Evolutionary conservation across 2,113 vertebrate species (phyloP).

Genomic region (Odocoileus virginianus): DNA sequence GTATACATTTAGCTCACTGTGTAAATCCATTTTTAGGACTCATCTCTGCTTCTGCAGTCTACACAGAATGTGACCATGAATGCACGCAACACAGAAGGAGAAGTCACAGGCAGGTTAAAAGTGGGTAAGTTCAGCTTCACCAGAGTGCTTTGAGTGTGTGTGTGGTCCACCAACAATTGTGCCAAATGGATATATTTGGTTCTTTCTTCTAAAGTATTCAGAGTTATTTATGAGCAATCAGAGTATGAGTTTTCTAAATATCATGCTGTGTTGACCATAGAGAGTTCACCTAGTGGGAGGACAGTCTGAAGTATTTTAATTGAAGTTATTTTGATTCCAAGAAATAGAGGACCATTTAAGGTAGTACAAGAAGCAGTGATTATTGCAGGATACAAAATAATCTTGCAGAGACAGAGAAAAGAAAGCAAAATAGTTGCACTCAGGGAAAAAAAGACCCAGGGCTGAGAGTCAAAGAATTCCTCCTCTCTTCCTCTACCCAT

Average conservation of each 20-base stretch:
- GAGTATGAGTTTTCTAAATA: not conserved
- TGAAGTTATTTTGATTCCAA: not conserved
- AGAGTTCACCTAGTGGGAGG: not conserved
- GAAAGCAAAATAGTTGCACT: not conserved
- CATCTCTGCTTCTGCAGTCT: constrained; percentile 89
- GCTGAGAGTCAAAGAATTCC: not conserved
- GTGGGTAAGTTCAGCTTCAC: constrained; percentile 87
- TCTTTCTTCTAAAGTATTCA: not conserved
- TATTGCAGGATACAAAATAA: not conserved
- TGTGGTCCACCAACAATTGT: not conserved
- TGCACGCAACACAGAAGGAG: constrained; percentile 88
- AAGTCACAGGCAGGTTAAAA: constrained; percentile 91
- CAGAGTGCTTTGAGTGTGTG: not conserved
- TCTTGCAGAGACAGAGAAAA: not conserved
- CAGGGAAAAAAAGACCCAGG: not conserved
- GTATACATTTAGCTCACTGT: not conserved
- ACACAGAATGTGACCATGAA: constrained; percentile 91
- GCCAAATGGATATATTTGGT: not conserved
- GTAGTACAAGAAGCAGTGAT: not conserved
- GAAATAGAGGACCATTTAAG: not conserved
- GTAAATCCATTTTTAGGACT: constrained; percentile 81
- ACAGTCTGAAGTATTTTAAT: not conserved
- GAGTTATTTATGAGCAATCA: not conserved
- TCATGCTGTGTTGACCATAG: not conserved
- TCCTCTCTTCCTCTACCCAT: too few relatives aligned